Conservation (phyloP, 2,888 invertebrate genomes). For the Lissocephala sabroskyi region DNA sequence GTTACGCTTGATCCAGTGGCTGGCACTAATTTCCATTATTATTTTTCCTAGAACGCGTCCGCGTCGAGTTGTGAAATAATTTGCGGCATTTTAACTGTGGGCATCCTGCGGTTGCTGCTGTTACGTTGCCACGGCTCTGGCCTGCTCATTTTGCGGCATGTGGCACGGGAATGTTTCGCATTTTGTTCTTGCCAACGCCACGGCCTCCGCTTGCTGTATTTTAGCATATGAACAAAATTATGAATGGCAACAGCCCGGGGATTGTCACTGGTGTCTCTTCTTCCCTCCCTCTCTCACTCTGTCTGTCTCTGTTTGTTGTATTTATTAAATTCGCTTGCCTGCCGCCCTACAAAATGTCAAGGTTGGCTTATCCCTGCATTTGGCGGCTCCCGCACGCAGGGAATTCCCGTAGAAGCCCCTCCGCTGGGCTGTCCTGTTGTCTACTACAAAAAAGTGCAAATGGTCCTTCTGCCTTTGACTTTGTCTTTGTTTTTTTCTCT, state of each 20-base stretch:
- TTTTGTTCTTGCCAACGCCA: too few relatives aligned
- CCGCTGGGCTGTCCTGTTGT: not conserved
- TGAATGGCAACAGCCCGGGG: not conserved
- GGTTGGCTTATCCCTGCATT: constrained; percentile 51
- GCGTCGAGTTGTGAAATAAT: not conserved
- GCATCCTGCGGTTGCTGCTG: not conserved
- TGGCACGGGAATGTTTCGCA: too few relatives aligned
- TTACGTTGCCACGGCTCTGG: not conserved
- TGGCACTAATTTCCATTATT: too few relatives aligned
- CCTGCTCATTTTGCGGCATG: not conserved
- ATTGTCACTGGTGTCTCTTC: not conserved
- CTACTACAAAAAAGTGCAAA: constrained; percentile 21
- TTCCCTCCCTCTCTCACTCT: not conserved
- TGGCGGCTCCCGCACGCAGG: constrained; percentile 32
- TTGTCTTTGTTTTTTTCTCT: not conserved
- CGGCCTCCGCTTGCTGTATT: too few relatives aligned
- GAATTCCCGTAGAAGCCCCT: not conserved
- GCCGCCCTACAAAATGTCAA: constrained; percentile 52
- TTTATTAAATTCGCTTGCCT: constrained; percentile 17
- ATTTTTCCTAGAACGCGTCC: too few relatives aligned
- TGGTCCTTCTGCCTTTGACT: constrained; percentile 14
- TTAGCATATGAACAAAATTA: not conserved
- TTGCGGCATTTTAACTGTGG: constrained; percentile 1
- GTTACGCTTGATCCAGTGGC: too few relatives aligned
- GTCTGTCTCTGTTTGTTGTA: not conserved